Base-by-base conservation (phyloP, 2,797 vertebrate genomes). In the Centroberyx gerrardi region DNA sequence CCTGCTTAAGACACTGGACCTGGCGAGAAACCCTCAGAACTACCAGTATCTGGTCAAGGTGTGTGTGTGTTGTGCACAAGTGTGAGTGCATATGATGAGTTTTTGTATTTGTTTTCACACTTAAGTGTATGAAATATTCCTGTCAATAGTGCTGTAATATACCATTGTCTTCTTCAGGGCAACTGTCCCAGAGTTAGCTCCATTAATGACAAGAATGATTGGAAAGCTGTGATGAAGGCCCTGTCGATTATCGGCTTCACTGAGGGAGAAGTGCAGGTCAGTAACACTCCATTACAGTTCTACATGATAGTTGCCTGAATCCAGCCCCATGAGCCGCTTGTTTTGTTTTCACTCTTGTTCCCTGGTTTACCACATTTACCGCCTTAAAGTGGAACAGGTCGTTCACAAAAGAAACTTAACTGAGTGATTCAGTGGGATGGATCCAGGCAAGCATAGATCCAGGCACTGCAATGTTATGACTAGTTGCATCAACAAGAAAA, bases 131-230 rank as follows among this genome's bases (percentile, higher is more conserved):
- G 10, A 28, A 58, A 17, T 18, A 38, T 1, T 17, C 38, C 3
- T 17, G 15, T 58, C 8, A n/a, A 6, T 27, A 58, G 2, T 15
- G 2, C 4, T 72, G 17, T 80, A 53, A 82, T 15, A 27, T 75
- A n/a, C 17, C 3, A n/a, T 42, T 54, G 28, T 84, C 62, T 48
- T 74, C 3, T 78, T 51, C 72, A 99, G 98, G 98, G 98, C 31
- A 97, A 97, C 90, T 99, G 98, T 89, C 96, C 98, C 74, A 96
- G 95, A 73, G 97, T 99, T 72, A 98, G 96, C 81, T 98, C 98
- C 82, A 97, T 99, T 88, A 99, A 92, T n/a, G 98, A 99, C 85
- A 99, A 97, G 93, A 98, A 94, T 0, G 96, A 97, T 75, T 99
- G 98, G 98, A 99, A 96, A 83, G 90, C 92, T 0, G 96, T 99